Percentiles rank a stretch among this genome's conserved stretches.
phyloP scores from a whole-genome alignment of 37 sponge, comb jelly and placozoan species.

The Cliona cf. orientalis region DNA sequence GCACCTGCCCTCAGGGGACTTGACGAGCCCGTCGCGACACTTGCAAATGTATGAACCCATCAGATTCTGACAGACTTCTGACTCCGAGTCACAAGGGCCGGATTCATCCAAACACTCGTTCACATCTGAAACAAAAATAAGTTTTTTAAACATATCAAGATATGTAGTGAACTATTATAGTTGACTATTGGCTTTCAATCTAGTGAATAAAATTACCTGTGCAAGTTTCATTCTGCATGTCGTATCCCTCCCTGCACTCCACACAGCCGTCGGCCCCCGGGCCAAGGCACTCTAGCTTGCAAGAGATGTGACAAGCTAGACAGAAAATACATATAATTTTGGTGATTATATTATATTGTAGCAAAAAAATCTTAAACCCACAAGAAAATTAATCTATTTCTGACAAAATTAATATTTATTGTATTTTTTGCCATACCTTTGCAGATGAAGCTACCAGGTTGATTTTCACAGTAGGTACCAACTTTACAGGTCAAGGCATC shows the following conservation, averaged over 20 bases:
- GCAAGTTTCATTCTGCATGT: constrained; percentile 61
- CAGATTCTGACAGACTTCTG: constrained; percentile 68
- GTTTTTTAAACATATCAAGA: not conserved
- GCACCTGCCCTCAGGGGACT: constrained; percentile 65
- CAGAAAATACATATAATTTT: not conserved
- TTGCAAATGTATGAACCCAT: constrained; percentile 72
- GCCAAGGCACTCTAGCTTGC: constrained; percentile 54
- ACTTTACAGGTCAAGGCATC: constrained; percentile 58
- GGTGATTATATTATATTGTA: not conserved
- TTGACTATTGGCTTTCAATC: not conserved
- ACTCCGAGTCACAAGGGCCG: constrained; percentile 58
- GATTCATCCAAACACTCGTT: constrained; percentile 53
- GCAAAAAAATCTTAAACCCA: not conserved
- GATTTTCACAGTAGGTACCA: constrained; percentile 82
- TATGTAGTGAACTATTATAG: not conserved
- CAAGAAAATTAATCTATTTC: not conserved
- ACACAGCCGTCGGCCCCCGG: constrained; percentile 69
- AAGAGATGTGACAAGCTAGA: constrained; percentile 74
- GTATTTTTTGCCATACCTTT: constrained; percentile 40
- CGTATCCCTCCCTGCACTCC: constrained; percentile 76
- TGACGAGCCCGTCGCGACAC: constrained; percentile 68
- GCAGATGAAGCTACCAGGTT: constrained; percentile 65
- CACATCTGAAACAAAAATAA: constrained; percentile 38
- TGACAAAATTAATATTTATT: not conserved
- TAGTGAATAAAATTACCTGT: constrained; percentile 46